Conservation (phyloP, 2,113 vertebrate genomes). For the Austrofundulus limnaeus region DNA sequence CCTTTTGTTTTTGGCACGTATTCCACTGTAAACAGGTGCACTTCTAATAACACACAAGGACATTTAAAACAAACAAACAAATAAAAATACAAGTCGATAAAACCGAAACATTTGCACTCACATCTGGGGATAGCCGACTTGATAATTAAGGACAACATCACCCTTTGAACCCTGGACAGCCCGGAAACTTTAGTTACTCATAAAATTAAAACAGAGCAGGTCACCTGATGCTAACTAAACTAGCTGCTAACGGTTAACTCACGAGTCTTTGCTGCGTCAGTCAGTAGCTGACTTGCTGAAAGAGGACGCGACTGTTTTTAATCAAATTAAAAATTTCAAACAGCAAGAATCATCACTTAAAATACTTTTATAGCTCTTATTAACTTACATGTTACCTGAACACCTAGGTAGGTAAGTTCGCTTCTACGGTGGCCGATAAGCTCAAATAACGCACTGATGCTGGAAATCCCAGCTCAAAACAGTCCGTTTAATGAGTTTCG, state of each 20-base stretch:
- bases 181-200: background rate
- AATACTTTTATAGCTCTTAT: no score
- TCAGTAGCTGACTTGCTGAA: no score
- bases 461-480: no score
- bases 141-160: slow-evolving; percentile 39
- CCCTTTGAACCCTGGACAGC: slow-evolving; percentile 2
- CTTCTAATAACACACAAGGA: background rate
- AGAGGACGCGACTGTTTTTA: no score
- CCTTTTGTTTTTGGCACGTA: background rate
- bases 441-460: no score
- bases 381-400: no score
- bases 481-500: no score
- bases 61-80: background rate
- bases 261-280: background rate
- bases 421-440: no score
- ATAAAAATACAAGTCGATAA: background rate
- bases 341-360: no score
- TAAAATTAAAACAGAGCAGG: background rate
- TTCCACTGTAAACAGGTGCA: rapidly evolving
- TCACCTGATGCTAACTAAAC: slow-evolving; percentile 1
- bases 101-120: slow-evolving; percentile 28
- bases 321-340: no score
- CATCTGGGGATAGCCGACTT: slow-evolving; percentile 38
- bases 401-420: no score
- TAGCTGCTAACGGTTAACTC: background rate